Evolutionary conservation across 2,113 vertebrate species (phyloP).

Genomic region (Burhinus oedicnemus): DNA sequence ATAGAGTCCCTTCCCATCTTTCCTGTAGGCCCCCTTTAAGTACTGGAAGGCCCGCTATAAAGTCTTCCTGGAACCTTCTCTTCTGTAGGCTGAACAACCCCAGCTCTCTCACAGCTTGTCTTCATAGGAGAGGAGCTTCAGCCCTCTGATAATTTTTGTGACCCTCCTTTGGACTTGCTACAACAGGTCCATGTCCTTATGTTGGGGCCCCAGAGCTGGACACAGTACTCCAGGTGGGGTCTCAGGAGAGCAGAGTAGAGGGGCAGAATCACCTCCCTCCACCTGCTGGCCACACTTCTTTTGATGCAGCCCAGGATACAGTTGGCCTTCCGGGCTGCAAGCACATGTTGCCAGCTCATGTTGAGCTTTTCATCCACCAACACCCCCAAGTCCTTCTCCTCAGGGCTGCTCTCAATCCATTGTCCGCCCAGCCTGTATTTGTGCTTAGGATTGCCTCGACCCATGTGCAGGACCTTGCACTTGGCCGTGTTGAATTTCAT

Average conservation of each 20-base stretch:
- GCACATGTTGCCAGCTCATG: no score
- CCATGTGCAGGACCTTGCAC: no score
- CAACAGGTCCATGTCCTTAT: neutral
- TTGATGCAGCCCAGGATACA: no score
- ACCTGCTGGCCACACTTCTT: no score
- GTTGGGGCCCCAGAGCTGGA: neutral
- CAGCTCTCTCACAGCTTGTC: neutral
- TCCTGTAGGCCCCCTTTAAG: neutral
- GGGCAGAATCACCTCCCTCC: neutral
- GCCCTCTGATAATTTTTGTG: neutral
- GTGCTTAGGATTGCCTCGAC: no score
- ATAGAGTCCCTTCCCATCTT: neutral
- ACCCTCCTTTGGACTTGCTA: neutral
- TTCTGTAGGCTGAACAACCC: neutral
- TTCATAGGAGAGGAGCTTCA: neutral
- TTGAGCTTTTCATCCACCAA: no score
- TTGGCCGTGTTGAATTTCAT: no score
- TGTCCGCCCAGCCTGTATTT: no score
- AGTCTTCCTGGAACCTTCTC: neutral
- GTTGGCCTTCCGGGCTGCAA: no score
- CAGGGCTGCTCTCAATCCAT: no score
- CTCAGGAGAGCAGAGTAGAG: neutral
- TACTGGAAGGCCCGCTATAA: neutral
- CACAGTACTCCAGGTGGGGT: neutral
- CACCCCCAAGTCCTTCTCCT: no score